These are phyloP conservation scores for Notarius lentiginosus DNA, from an alignment of 2,113 vertebrate species.

Conservation along the genomic window DNA sequence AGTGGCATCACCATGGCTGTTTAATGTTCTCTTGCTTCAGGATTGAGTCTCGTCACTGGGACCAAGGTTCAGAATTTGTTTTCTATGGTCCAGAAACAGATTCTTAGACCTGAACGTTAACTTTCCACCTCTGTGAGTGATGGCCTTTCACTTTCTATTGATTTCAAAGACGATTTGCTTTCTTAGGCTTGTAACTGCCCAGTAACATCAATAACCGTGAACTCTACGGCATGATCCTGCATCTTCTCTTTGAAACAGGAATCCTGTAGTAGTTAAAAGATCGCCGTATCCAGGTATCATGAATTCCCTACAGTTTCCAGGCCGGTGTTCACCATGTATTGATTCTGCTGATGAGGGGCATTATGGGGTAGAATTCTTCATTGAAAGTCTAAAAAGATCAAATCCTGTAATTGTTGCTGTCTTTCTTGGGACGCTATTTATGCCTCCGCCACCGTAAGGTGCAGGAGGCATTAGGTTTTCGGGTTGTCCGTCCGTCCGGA, in stretches of 20 bases:
- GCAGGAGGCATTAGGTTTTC: too few relatives aligned
- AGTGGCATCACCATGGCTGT: not conserved
- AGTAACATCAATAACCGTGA: constrained; percentile 12
- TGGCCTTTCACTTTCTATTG: constrained; percentile 6
- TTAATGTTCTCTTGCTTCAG: not conserved
- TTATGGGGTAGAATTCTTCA: too few relatives aligned
- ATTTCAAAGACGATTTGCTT: constrained; percentile 6
- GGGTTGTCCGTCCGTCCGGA: too few relatives aligned
- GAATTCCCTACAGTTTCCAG: not conserved
- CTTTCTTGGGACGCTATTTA: too few relatives aligned
- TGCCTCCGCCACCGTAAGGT: too few relatives aligned
- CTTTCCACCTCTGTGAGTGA: constrained; percentile 4
- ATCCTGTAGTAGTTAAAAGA: not conserved
- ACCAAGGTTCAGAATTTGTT: not conserved
- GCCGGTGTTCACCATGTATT: not conserved
- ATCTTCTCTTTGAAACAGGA: not conserved
- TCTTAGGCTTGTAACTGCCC: not conserved
- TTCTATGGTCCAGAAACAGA: constrained; percentile 1
- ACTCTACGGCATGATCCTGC: not conserved
- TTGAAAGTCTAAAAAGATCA: not conserved
- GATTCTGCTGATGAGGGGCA: not conserved
- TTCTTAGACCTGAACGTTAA: not conserved
- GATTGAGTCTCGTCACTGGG: not conserved
- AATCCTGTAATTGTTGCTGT: too few relatives aligned
- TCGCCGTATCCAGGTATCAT: not conserved